These are phyloP conservation scores for Falco peregrinus DNA, from an alignment of 2,797 vertebrate species.

Conservation along the genomic window DNA sequence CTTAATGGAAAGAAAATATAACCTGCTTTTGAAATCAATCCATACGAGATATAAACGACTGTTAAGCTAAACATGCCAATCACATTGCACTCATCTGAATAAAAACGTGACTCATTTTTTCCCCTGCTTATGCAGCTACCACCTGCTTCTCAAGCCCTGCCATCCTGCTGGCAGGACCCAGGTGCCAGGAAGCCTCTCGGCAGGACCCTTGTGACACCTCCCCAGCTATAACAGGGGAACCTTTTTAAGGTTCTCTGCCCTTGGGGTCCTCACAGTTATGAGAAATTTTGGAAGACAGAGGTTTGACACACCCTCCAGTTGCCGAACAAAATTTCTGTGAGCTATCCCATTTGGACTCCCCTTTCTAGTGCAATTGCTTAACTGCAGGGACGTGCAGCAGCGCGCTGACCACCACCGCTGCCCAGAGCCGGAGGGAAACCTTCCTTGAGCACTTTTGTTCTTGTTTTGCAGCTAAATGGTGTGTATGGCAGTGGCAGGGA, in stretches of 20 bases:
- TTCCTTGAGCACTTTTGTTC: not conserved
- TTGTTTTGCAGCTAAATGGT: not conserved
- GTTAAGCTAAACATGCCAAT: not conserved
- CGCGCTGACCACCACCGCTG: rapidly evolving
- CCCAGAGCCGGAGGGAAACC: not conserved
- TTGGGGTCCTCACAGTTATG: not conserved
- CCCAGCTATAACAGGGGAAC: not conserved
- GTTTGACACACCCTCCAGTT: not conserved
- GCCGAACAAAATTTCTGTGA: not conserved
- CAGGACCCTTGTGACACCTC: not conserved
- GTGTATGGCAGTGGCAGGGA: too few species aligned
- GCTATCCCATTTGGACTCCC: not conserved
- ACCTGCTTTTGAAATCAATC: not conserved
- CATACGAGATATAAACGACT: not conserved
- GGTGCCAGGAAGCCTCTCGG: not conserved
- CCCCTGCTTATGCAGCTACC: not conserved
- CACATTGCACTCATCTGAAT: not conserved
- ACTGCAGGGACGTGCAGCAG: not conserved
- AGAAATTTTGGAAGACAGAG: not conserved
- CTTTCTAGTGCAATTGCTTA: not conserved
- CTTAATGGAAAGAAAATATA: not conserved
- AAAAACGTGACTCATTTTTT: not conserved
- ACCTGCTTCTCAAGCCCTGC: not conserved
- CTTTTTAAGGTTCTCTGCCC: not conserved
- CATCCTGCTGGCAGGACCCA: not conserved